Evolutionary conservation across 1,140 invertebrate genomes (phyloP).

Genomic region (Lanistes nyassanus): DNA sequence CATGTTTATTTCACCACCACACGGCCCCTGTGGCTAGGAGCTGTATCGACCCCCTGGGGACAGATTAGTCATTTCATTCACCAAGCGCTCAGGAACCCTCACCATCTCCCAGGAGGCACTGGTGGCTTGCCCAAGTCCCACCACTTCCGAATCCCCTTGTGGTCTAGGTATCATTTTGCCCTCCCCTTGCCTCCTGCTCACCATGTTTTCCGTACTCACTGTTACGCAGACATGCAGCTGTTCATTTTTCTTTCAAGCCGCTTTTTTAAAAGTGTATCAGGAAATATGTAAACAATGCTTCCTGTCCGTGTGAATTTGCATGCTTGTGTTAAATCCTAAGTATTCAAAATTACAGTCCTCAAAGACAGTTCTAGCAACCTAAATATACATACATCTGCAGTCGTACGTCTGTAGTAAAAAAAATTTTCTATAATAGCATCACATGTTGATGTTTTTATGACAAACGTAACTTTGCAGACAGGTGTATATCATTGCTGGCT

Average conservation of each 20-base stretch:
- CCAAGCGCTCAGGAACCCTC: conserved; percentile 42
- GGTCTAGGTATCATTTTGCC: conserved; percentile 2
- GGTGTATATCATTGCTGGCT: no score
- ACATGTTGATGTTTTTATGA: no score
- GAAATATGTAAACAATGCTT: background rate
- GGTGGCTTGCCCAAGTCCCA: background rate
- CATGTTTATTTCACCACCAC: background rate
- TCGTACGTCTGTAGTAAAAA: no score
- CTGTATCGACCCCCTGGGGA: conserved; percentile 7
- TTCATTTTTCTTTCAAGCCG: background rate
- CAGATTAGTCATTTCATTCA: conserved; percentile 40
- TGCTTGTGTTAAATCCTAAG: background rate
- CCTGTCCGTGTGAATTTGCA: background rate
- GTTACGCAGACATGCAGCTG: background rate
- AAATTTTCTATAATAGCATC: no score
- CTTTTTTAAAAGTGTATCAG: background rate
- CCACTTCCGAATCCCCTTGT: background rate
- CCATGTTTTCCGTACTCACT: background rate
- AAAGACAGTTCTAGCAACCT: no score
- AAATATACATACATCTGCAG: no score
- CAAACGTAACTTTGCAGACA: no score
- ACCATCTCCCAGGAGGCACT: conserved; percentile 37
- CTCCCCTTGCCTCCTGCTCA: background rate
- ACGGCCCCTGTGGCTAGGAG: conserved; percentile 6
- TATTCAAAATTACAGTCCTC: background rate